Percentiles rank a stretch among this genome's conserved stretches.
Evolutionary conservation across 2,113 vertebrate species (phyloP).

Genomic region (Helogale parvula): DNA sequence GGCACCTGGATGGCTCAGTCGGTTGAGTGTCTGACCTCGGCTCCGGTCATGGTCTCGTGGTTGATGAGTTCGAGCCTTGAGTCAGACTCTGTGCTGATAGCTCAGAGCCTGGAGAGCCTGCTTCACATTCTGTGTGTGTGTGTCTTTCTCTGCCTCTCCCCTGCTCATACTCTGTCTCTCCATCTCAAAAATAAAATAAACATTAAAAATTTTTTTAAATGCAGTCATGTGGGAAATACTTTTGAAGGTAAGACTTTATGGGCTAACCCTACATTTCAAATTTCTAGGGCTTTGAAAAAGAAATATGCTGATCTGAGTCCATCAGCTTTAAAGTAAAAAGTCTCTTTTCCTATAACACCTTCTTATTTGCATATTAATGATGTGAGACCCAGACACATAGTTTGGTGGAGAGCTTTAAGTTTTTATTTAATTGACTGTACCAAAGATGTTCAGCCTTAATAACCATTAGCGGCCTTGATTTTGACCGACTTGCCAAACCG

Average conservation of each 20-base stretch:
- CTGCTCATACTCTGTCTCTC: too few relatives aligned
- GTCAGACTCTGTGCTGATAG: too few relatives aligned
- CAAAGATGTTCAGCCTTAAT: neutral
- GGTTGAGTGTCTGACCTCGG: too few relatives aligned
- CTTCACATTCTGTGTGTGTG: too few relatives aligned
- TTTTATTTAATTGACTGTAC: neutral
- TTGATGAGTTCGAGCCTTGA: too few relatives aligned
- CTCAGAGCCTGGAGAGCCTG: too few relatives aligned
- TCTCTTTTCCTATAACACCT: neutral
- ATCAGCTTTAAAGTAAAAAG: constrained; percentile 14
- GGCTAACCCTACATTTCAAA: constrained; percentile 7
- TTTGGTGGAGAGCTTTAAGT: neutral
- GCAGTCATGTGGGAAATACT: neutral
- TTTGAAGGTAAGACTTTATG: constrained; percentile 43
- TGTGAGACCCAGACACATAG: neutral
- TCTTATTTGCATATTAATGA: neutral
- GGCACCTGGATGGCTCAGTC: too few relatives aligned
- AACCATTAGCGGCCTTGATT: neutral
- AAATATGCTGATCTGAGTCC: neutral
- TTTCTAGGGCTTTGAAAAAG: constrained; percentile 25
- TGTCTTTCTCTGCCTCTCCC: too few relatives aligned
- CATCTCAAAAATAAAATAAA: too few relatives aligned
- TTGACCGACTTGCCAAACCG: neutral
- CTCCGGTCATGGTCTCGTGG: too few relatives aligned
- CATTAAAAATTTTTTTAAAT: neutral